These are phyloP conservation scores for Eurystomus glaucurus DNA, from an alignment of 2,797 vertebrate genomes.

Conservation along the genomic window DNA sequence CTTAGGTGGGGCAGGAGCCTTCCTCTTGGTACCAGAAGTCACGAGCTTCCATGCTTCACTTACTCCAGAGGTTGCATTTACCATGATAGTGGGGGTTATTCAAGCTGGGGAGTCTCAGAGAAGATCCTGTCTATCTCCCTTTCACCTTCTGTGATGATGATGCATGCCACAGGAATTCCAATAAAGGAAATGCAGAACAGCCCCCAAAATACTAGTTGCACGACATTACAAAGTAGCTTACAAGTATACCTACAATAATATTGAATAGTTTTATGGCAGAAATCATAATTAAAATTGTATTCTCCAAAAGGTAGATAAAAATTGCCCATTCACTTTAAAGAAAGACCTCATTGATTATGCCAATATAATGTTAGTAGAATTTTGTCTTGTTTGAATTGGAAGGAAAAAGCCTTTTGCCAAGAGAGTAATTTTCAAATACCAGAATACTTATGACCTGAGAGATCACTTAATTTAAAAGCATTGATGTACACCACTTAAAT, in stretches of 20 bases:
- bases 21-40: background rate
- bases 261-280: background rate
- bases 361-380: background rate
- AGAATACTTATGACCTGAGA: conserved; percentile 34
- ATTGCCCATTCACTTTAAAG: background rate
- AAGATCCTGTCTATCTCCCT: background rate
- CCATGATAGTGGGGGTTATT: background rate
- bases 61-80: background rate
- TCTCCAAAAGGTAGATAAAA: background rate
- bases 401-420: conserved; percentile 7
- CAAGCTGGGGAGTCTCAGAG: background rate
- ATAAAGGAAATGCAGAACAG: background rate
- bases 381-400: background rate
- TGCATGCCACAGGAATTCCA: background rate
- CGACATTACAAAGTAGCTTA: background rate
- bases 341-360: background rate
- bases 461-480: conserved; percentile 38
- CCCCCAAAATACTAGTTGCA: background rate
- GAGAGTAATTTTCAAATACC: conserved; percentile 18
- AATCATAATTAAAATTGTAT: background rate
- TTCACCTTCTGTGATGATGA: background rate
- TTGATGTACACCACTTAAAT: background rate
- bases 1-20: background rate
- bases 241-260: background rate
- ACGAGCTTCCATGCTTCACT: background rate